A percentile compares a stretch with the other conserved stretches of the same genome.
Conservation (phyloP, 1,140 invertebrate genomes). For the Drosophila nasuta region DNA sequence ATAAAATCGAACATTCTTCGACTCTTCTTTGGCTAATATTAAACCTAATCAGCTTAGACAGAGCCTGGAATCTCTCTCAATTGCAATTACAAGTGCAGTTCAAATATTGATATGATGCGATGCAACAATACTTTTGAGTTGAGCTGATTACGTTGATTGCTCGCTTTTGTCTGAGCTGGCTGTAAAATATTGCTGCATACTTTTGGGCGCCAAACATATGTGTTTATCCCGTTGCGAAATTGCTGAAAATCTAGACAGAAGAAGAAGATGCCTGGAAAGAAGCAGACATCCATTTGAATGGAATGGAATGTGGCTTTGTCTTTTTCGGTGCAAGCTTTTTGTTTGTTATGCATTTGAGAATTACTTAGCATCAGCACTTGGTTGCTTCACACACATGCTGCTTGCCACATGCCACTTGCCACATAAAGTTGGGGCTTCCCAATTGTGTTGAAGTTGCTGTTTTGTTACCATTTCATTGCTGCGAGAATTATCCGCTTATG, state of each 20-base stretch:
- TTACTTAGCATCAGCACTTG: slow-evolving; percentile 65
- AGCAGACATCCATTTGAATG: slow-evolving; percentile 1
- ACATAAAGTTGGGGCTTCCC: slow-evolving; percentile 23
- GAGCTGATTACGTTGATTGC: not conserved
- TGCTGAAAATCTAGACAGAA: slow-evolving; percentile 9
- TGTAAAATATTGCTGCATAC: slow-evolving; percentile 14
- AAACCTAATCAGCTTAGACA: not conserved
- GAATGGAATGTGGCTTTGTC: slow-evolving; percentile 16
- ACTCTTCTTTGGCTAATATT: not conserved
- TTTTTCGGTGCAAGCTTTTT: slow-evolving; percentile 22
- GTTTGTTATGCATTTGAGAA: slow-evolving; percentile 42
- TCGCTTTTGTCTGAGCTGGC: not conserved
- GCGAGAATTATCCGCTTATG: slow-evolving; percentile 79
- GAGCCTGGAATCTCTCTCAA: not conserved
- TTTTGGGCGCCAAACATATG: slow-evolving; percentile 24
- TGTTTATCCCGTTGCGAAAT: slow-evolving; percentile 35
- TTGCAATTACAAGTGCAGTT: not conserved
- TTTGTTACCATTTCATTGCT: slow-evolving; percentile 36
- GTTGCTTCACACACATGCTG: slow-evolving; percentile 56
- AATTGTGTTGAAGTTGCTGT: slow-evolving; percentile 28
- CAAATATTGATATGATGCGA: not conserved
- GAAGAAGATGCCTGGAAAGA: not conserved
- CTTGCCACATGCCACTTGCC: slow-evolving; percentile 20
- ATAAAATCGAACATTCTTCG: not conserved
- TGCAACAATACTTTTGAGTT: not conserved